Conservation (phyloP, 2,888 invertebrate genomes). For the Stenolophus ochropezus region DNA sequence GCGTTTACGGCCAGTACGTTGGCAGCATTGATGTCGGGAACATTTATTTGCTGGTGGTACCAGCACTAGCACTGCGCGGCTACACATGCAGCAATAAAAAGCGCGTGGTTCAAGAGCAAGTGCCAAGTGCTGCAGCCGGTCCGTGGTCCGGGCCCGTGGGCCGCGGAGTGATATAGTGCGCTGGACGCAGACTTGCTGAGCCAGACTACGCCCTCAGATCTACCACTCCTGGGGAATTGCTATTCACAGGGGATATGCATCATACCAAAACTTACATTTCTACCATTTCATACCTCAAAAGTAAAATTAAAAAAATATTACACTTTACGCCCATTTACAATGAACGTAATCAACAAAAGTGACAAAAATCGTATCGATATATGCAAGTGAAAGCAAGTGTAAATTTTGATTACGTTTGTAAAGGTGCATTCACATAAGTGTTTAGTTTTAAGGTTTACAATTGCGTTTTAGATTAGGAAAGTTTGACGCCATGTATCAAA, state of each 20-base stretch:
- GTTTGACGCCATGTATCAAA: too few species aligned
- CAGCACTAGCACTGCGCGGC: not conserved
- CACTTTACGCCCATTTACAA: too few species aligned
- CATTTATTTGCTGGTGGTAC: constrained; percentile 30
- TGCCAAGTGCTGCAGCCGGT: not conserved
- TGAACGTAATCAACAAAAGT: too few species aligned
- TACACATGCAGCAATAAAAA: constrained; percentile 46
- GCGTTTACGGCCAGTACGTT: not conserved
- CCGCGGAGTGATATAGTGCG: constrained; percentile 61
- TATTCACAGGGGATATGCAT: too few species aligned
- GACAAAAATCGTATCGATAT: too few species aligned
- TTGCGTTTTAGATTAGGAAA: too few species aligned
- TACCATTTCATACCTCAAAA: not conserved
- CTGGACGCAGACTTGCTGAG: constrained; percentile 56
- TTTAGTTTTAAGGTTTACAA: too few species aligned
- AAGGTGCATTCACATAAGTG: too few species aligned
- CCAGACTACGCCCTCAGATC: constrained; percentile 33
- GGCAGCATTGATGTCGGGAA: not conserved
- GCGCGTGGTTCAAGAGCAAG: constrained; percentile 25
- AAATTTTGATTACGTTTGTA: too few species aligned
- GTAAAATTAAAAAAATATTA: too few species aligned
- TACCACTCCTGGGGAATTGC: not conserved
- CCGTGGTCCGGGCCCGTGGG: constrained; percentile 59
- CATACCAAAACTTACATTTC: too few species aligned
- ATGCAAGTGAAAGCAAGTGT: too few species aligned